Percentiles rank a stretch among this genome's conserved stretches.
Conservation (phyloP, 2,113 vertebrate species). For the Zosterops pallidus region DNA sequence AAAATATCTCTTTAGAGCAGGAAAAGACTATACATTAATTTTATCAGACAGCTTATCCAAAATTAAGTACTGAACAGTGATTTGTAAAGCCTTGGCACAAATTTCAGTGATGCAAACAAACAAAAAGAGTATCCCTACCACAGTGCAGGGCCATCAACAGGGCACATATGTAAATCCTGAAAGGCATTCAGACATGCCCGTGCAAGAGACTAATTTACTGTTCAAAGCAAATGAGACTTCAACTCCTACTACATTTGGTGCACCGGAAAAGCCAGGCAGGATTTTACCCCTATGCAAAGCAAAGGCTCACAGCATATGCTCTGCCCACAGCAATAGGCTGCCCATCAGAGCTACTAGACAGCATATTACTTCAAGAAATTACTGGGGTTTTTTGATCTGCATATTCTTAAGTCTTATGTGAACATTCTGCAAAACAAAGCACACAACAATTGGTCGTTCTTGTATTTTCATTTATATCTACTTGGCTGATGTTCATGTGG, state of each 20-base stretch:
- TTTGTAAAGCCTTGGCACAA: background rate
- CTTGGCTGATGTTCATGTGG: background rate
- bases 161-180: background rate
- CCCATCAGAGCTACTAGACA: background rate
- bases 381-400: background rate
- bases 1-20: background rate
- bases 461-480: background rate
- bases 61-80: background rate
- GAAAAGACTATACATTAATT: background rate
- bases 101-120: background rate
- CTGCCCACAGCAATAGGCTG: background rate
- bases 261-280: background rate
- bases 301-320: background rate
- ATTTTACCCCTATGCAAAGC: background rate
- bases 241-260: background rate
- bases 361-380: background rate
- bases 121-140: background rate
- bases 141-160: background rate
- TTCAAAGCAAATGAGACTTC: background rate
- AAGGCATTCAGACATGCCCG: background rate
- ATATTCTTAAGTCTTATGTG: background rate
- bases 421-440: background rate
- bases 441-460: background rate
- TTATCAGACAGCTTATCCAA: background rate
- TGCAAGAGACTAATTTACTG: background rate